Conservation (phyloP, 2,113 vertebrate genomes). For the Camelus dromedarius region DNA sequence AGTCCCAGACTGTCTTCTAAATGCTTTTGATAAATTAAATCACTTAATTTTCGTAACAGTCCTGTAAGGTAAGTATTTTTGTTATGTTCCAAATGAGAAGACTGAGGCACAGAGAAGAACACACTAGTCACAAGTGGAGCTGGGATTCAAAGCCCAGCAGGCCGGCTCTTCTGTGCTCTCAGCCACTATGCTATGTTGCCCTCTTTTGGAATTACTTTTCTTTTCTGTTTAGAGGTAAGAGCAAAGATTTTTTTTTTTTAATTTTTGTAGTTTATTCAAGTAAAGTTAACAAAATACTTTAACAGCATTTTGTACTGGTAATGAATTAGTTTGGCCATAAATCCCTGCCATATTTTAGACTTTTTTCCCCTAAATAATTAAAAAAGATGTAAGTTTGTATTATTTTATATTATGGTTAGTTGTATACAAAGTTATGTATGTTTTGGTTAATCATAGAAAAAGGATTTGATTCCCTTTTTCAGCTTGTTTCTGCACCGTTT, state of each 20-base stretch:
- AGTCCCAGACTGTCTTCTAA: neutral
- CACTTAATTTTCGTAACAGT: neutral
- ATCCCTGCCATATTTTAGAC: neutral
- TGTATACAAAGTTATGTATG: neutral
- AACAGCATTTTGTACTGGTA: neutral
- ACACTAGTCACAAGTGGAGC: neutral
- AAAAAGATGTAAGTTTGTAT: neutral
- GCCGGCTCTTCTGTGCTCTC: neutral
- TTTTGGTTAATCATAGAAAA: neutral
- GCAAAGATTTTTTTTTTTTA: neutral
- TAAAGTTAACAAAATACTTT: neutral
- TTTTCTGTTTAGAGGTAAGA: neutral
- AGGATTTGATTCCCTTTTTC: neutral
- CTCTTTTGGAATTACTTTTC: slow-evolving; percentile 45
- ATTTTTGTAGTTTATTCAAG: slow-evolving; percentile 18
- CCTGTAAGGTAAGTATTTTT: neutral
- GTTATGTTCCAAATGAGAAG: neutral
- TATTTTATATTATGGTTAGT: slow-evolving; percentile 1
- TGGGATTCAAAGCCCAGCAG: neutral
- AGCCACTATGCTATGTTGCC: neutral
- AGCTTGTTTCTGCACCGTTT: slow-evolving; percentile 34
- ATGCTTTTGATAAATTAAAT: neutral
- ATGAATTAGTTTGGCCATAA: slow-evolving; percentile 31
- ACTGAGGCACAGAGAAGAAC: neutral
- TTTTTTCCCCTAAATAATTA: slow-evolving; percentile 8